Conservation (phyloP, 2,797 vertebrate genomes). For the Xenopus petersii region DNA sequence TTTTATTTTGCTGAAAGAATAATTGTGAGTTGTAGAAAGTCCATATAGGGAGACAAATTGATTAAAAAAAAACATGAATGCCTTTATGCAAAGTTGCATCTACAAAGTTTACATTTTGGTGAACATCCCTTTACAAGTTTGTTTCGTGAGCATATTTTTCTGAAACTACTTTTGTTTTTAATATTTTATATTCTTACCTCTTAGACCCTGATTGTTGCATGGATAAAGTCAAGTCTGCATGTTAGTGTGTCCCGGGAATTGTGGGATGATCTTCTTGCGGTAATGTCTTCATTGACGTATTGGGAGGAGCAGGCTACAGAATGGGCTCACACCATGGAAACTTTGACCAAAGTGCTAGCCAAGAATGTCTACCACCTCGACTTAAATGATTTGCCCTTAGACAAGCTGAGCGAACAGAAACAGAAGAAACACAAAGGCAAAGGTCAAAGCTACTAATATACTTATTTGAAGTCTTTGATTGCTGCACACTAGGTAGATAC, state of each 20-base stretch:
- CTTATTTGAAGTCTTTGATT: too few relatives aligned
- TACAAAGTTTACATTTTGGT: too few relatives aligned
- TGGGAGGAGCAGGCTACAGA: slow-evolving; percentile 98
- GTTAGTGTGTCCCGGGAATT: slow-evolving; percentile 96
- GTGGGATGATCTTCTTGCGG: slow-evolving; percentile 93
- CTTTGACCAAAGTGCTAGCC: slow-evolving; percentile 95
- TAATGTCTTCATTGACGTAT: slow-evolving; percentile 91
- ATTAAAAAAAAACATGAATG: too few relatives aligned
- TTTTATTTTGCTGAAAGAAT: too few relatives aligned
- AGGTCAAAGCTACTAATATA: slow-evolving; percentile 68
- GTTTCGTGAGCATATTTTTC: too few relatives aligned
- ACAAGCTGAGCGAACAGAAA: slow-evolving; percentile 98
- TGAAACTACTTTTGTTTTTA: too few relatives aligned
- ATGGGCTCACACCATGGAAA: slow-evolving; percentile 98
- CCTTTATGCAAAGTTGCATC: too few relatives aligned
- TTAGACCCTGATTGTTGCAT: slow-evolving; percentile 96
- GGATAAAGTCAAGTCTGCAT: slow-evolving; percentile 98
- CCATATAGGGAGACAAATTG: too few relatives aligned
- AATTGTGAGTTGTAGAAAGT: too few relatives aligned
- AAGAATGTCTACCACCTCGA: slow-evolving; percentile 95
- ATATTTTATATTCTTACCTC: slow-evolving; percentile 22
- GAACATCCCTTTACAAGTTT: too few relatives aligned
- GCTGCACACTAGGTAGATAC: too few relatives aligned
- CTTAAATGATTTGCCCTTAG: slow-evolving; percentile 89
- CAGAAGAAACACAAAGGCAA: slow-evolving; percentile 99